phyloP scores from a whole-genome alignment of 2,797 vertebrate genomes.

The Neostethus bicornis region DNA sequence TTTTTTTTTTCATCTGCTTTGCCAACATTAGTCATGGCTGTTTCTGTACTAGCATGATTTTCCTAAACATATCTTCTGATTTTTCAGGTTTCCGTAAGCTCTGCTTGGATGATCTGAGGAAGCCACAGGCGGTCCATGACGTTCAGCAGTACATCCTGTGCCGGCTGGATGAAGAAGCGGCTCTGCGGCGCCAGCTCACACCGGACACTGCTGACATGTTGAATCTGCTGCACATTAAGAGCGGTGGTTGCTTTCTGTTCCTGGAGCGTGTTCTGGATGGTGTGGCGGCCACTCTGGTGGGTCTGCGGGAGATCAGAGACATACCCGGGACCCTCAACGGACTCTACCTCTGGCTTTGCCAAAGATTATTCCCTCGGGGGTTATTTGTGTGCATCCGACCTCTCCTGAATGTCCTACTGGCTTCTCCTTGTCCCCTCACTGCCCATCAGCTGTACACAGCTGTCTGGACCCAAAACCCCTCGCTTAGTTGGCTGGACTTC shows the following conservation, averaged over 20 bases:
- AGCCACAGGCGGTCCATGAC: conserved; percentile 77
- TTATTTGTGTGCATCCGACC: conserved; percentile 77
- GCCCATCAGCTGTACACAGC: conserved; percentile 74
- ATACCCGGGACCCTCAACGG: conserved; percentile 86
- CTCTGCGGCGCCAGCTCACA: conserved; percentile 81
- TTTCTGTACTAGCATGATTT: too few species aligned
- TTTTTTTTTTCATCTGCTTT: too few species aligned
- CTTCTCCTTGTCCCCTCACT: conserved; percentile 74
- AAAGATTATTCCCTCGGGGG: conserved; percentile 80
- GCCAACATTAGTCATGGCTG: too few species aligned
- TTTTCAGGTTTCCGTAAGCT: conserved; percentile 79
- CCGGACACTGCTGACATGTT: conserved; percentile 85
- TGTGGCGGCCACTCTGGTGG: conserved; percentile 75
- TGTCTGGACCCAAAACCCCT: conserved; percentile 71
- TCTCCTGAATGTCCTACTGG: conserved; percentile 81
- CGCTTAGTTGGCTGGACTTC: conserved; percentile 72
- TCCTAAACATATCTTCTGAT: conserved; percentile 3
- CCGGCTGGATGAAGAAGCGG: conserved; percentile 78
- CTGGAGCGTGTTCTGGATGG: conserved; percentile 85
- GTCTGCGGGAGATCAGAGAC: conserved; percentile 82
- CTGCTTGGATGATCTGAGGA: conserved; percentile 84
- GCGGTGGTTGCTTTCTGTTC: conserved; percentile 85
- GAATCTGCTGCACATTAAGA: conserved; percentile 87
- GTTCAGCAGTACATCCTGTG: conserved; percentile 86
- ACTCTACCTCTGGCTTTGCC: conserved; percentile 89